These are phyloP conservation scores for Xestia c-nigrum DNA, from an alignment of 2,888 invertebrate species.

Conservation along the genomic window DNA sequence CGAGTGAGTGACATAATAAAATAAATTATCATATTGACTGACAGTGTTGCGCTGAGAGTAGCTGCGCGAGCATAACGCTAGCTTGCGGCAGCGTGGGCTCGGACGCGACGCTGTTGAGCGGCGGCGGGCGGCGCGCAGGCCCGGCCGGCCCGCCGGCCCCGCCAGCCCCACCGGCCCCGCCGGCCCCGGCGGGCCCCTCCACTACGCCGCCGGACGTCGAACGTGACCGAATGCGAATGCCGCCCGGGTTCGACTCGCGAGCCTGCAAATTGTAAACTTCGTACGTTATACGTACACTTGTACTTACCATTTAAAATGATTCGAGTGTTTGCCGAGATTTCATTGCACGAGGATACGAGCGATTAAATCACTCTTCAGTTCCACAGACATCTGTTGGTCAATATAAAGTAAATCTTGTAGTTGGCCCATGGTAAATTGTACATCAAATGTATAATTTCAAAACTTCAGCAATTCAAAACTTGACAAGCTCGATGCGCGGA, in stretches of 20 bases:
- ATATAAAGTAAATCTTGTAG: slow-evolving; percentile 76
- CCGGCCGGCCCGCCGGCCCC: slow-evolving; percentile 75
- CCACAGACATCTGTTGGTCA: slow-evolving; percentile 77
- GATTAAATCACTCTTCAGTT: slow-evolving; percentile 73
- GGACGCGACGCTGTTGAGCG: slow-evolving; percentile 93
- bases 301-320: slow-evolving; percentile 70
- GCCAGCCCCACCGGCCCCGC: slow-evolving; percentile 66
- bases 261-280: slow-evolving; percentile 73
- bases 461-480: slow-evolving; percentile 60
- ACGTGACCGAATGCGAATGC: slow-evolving; percentile 83
- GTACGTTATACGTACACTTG: slow-evolving; percentile 69
- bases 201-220: slow-evolving; percentile 87
- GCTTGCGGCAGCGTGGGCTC: slow-evolving; percentile 93
- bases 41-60: slow-evolving; percentile 93
- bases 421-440: slow-evolving; percentile 64
- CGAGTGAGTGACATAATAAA: slow-evolving; percentile 42
- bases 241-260: slow-evolving; percentile 78
- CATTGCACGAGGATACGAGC: slow-evolving; percentile 72
- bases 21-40: slow-evolving; percentile 75
- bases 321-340: slow-evolving; percentile 68
- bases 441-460: slow-evolving; percentile 57
- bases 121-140: slow-evolving; percentile 85
- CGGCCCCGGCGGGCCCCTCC: slow-evolving; percentile 87
- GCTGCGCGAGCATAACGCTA: slow-evolving; percentile 95
- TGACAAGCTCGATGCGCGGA: slow-evolving; percentile 60